phyloP scores from a whole-genome alignment of 2,888 invertebrate genomes.

The Andrena praecox region DNA sequence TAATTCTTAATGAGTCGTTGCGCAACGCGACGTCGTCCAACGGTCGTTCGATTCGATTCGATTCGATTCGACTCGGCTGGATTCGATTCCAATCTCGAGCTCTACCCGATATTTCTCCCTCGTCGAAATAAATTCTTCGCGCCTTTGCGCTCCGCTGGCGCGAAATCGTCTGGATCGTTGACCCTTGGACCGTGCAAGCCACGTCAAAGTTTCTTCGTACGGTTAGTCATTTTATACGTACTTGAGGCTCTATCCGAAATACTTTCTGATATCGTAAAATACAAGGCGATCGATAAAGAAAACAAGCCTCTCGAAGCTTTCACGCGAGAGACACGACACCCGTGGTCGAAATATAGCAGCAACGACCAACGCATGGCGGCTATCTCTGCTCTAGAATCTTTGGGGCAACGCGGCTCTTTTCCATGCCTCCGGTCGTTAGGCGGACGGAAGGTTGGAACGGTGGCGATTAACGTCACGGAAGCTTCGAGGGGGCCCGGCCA shows the following conservation, averaged over 20 bases:
- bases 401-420: constrained; percentile 27
- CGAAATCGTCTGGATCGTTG: constrained; percentile 7
- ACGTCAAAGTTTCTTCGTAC: not conserved
- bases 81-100: not conserved
- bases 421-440: constrained; percentile 34
- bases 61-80: not conserved
- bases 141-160: not conserved
- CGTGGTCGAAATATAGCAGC: too few species aligned
- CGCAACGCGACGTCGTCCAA: constrained; percentile 37
- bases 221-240: not conserved
- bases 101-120: not conserved
- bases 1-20: constrained; percentile 43
- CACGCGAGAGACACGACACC: too few species aligned
- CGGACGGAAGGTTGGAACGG: constrained; percentile 27
- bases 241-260: not conserved
- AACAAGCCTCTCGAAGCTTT: too few species aligned
- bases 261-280: not conserved
- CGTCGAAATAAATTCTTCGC: constrained; percentile 20
- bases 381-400: constrained; percentile 8
- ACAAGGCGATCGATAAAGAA: too few species aligned
- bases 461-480: constrained; percentile 43
- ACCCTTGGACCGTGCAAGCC: constrained; percentile 2
- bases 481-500: constrained; percentile 18
- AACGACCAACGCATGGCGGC: constrained; percentile 7
- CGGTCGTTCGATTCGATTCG: constrained; percentile 8